A percentile compares a stretch with the other conserved stretches of the same genome.
Evolutionary conservation across 2,797 vertebrate species (phyloP).

Genomic region (Notolepis coatsorum): DNA sequence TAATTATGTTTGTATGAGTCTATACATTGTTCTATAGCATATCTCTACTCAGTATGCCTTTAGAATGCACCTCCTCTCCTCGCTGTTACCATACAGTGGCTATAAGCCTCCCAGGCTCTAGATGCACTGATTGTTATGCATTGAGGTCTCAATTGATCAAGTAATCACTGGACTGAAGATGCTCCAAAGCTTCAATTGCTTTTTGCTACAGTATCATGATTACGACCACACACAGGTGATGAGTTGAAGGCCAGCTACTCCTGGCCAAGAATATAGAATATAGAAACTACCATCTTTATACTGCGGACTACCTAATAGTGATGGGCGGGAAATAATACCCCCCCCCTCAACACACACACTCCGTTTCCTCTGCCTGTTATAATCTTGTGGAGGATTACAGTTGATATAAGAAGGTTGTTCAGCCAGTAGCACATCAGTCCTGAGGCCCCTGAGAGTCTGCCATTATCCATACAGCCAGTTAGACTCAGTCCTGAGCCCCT

Average conservation of each 20-base stretch:
- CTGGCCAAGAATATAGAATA: constrained; percentile 1
- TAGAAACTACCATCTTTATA: neutral
- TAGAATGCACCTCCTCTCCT: no score
- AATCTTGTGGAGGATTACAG: constrained; percentile 30
- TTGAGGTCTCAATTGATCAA: constrained; percentile 45
- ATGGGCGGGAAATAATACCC: constrained; percentile 1
- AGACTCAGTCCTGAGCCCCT: constrained; percentile 16
- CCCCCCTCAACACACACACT: neutral
- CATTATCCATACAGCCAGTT: constrained; percentile 22
- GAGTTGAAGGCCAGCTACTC: neutral
- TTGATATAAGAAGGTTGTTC: constrained; percentile 29
- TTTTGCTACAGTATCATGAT: constrained; percentile 42
- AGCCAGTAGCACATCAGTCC: neutral
- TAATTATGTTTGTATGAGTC: no score
- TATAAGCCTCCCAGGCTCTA: constrained; percentile 7
- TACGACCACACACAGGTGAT: constrained; percentile 8
- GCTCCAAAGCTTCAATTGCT: constrained; percentile 28
- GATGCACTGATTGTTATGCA: constrained; percentile 44
- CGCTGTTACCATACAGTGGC: neutral
- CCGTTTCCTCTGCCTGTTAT: constrained; percentile 19
- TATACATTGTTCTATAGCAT: no score
- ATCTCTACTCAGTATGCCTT: constrained; percentile 8
- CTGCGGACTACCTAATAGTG: no score
- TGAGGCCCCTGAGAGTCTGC: neutral
- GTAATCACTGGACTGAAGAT: constrained; percentile 51